Evolutionary conservation across 2,797 vertebrate species (phyloP), one percentile per base, ranked within the genome.

Genomic region (Macropodus opercularis): DNA sequence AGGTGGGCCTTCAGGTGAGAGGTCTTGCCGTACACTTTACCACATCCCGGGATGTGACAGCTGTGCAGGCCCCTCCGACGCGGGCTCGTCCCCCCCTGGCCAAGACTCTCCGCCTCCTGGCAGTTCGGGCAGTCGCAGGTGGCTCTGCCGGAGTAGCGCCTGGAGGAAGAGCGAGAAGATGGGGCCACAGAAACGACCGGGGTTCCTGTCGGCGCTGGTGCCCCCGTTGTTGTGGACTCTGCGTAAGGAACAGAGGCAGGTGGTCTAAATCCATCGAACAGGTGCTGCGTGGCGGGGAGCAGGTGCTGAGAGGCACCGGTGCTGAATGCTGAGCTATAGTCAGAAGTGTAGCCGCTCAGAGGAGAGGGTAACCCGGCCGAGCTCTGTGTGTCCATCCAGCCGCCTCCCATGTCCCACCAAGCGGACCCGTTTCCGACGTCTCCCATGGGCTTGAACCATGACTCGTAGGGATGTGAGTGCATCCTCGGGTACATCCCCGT

Each of bases 111-210:
- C 0, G 94, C 94, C 76, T 96, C 95, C 52, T 94, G 94, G 72
- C 95, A 96, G 89, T 96, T 96, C 15, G 95, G 95, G 69, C 95
- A 96, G 79, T 96, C 95, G 67, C 95, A 96, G 2, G 94, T 96
- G 80, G 94, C 93, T 49, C 94, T 91, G 32, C 95, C 94, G 0
- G 94, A 88, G 80, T 95, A 94, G 19, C 94, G 92, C 23, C 95
- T 86, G 0, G 87, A 90, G 1, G 93, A 92, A 27, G 91, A 84
- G 43, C 93, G 88, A 2, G 92, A 79, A 0, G 85, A 62, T 0
- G 83, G 51, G 5, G 92, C 86, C 0, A 93, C 84, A 2, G 94
- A 89, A 1, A 93, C 80, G 11, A 35, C 84, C 52, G 39, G 81
- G 75, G 48, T 85, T 69, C 82, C 94, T 48, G 92, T 91, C 89